Evolutionary conservation across 1,140 invertebrate species (phyloP).

Genomic region (Eriosoma lanigerum): DNA sequence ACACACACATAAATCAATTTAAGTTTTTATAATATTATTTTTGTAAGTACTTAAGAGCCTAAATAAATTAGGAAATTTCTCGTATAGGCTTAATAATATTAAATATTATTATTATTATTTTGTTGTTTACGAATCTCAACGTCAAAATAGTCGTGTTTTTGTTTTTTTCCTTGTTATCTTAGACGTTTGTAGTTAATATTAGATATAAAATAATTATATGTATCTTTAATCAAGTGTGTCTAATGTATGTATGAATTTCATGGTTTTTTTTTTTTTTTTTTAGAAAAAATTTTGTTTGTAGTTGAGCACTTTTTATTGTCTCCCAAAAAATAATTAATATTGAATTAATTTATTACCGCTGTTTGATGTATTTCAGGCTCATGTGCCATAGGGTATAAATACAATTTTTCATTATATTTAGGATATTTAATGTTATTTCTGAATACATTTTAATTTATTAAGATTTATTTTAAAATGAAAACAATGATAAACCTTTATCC

Average conservation of each 20-base stretch:
- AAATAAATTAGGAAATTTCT: conserved; percentile 40
- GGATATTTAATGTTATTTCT: conserved; percentile 9
- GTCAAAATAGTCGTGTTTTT: conserved; percentile 49
- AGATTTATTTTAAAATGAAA: neutral
- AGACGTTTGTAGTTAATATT: conserved; percentile 46
- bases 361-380: conserved; percentile 49
- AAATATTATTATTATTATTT: conserved; percentile 35
- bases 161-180: conserved; percentile 49
- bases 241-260: neutral
- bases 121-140: conserved; percentile 51
- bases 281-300: conserved; percentile 36
- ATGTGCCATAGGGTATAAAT: conserved; percentile 43
- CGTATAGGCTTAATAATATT: conserved; percentile 27
- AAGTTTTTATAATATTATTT: conserved; percentile 49
- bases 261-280: neutral
- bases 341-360: conserved; percentile 10
- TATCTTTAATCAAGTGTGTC: neutral
- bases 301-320: conserved; percentile 35
- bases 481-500: too few species aligned
- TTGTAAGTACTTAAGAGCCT: conserved; percentile 51
- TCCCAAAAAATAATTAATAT: conserved; percentile 36
- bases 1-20: conserved; percentile 17
- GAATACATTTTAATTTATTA: conserved; percentile 30
- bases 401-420: conserved; percentile 1
- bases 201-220: conserved; percentile 7